phyloP scores from a whole-genome alignment of 2,888 invertebrate species.

The Tetragnatha montana region DNA sequence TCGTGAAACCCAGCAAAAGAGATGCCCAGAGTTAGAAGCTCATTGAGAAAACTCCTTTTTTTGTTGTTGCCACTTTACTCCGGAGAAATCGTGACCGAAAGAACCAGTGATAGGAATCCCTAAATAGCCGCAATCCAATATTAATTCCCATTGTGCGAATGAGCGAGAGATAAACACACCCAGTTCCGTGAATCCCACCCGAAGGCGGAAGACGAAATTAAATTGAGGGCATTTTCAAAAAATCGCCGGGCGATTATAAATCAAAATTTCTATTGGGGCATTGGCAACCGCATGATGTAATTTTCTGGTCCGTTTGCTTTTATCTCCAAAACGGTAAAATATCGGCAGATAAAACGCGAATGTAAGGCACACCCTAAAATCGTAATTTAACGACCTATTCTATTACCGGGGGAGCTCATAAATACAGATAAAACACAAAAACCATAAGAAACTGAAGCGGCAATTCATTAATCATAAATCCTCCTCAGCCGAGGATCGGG shows the following conservation, averaged over 20 bases:
- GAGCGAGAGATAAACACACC: background rate
- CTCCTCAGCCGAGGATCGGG: constrained; percentile 5
- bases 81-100: too few relatives aligned
- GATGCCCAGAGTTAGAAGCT: too few relatives aligned
- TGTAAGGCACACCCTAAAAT: constrained; percentile 39
- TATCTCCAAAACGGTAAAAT: constrained; percentile 37
- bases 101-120: background rate
- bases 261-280: background rate
- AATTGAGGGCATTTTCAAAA: background rate
- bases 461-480: constrained; percentile 55
- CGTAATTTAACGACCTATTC: constrained; percentile 50
- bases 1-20: too few relatives aligned
- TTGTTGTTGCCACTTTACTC: too few relatives aligned
- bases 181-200: background rate
- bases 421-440: constrained; percentile 60
- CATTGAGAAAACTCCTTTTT: too few relatives aligned
- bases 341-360: constrained; percentile 30
- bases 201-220: background rate
- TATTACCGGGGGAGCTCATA: constrained; percentile 46
- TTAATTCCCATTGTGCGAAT: background rate
- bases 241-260: background rate
- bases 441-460: constrained; percentile 45
- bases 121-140: background rate
- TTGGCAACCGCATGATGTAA: background rate
- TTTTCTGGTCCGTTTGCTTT: background rate